phyloP scores from a whole-genome alignment of 2,888 invertebrate species.

The Zygaena filipendulae region DNA sequence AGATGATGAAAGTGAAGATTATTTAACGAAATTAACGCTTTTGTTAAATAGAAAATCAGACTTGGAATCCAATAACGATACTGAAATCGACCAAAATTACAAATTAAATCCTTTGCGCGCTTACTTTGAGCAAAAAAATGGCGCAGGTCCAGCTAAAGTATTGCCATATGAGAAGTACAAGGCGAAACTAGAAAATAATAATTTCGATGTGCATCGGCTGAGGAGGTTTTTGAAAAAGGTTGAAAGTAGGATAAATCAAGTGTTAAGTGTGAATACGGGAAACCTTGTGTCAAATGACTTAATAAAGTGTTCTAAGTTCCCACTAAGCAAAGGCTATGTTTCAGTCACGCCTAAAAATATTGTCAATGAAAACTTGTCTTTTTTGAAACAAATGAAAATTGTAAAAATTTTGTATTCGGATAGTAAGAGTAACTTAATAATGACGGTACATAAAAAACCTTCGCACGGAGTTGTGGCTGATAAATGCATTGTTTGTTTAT shows the following conservation, averaged over 20 bases:
- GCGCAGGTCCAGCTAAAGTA: constrained; percentile 38
- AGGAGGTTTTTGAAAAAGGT: constrained; percentile 42
- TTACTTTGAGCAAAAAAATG: constrained; percentile 54
- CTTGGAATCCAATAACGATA: too few species aligned
- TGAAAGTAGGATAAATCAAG: constrained; percentile 34
- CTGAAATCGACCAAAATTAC: too few species aligned
- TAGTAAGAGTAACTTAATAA: constrained; percentile 35
- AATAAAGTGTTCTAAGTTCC: constrained; percentile 29
- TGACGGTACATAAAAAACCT: constrained; percentile 36
- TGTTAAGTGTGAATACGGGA: constrained; percentile 35
- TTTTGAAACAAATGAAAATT: constrained; percentile 32
- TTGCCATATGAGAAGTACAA: constrained; percentile 40
- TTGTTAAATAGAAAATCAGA: constrained; percentile 27
- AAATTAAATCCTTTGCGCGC: constrained; percentile 39
- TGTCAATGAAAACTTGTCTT: constrained; percentile 21
- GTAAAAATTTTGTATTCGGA: constrained; percentile 34
- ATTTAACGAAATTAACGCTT: constrained; percentile 32
- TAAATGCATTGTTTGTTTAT: constrained; percentile 40
- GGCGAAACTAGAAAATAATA: constrained; percentile 33
- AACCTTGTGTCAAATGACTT: constrained; percentile 26
- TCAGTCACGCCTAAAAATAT: constrained; percentile 28
- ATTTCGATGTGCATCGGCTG: constrained; percentile 30
- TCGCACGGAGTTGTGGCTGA: constrained; percentile 16
- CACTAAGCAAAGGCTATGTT: constrained; percentile 44
- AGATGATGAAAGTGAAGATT: constrained; percentile 29